Percentiles rank a stretch among this genome's conserved stretches.
Conservation (phyloP, 1,140 invertebrate species). For the Copidosoma floridanum region DNA sequence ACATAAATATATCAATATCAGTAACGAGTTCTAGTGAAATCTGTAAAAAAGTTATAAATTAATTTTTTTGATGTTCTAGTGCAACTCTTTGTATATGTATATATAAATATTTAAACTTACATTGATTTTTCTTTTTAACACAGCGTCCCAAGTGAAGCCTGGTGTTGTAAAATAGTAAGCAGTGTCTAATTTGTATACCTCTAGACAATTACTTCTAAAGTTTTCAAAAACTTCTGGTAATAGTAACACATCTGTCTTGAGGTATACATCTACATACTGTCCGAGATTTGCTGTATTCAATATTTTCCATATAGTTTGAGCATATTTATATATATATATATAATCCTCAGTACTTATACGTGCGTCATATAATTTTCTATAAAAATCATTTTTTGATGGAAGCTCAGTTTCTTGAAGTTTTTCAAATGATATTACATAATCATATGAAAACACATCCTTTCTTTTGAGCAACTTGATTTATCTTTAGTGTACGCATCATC, state of each 20-base stretch:
- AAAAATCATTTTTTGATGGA: slow-evolving; percentile 46
- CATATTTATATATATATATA: slow-evolving; percentile 49
- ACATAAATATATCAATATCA: slow-evolving; percentile 24
- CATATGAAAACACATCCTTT: slow-evolving; percentile 41
- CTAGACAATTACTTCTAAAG: neutral
- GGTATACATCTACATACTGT: slow-evolving; percentile 51
- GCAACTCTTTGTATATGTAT: too few species aligned
- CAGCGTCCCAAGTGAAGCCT: neutral
- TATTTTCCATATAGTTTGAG: slow-evolving; percentile 43
- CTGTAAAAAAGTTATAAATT: too few species aligned
- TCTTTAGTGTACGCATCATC: slow-evolving; percentile 33
- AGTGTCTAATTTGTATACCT: neutral
- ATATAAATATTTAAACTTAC: too few species aligned
- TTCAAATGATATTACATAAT: slow-evolving; percentile 37
- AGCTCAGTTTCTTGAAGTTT: slow-evolving; percentile 37
- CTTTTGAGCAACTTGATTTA: slow-evolving; percentile 31
- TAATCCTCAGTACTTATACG: slow-evolving; percentile 43
- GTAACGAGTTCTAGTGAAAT: neutral
- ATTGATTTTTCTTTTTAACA: neutral
- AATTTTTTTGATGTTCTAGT: too few species aligned
- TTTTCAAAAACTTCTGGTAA: slow-evolving; percentile 51
- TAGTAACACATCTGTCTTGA: slow-evolving; percentile 49
- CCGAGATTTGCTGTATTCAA: slow-evolving; percentile 45
- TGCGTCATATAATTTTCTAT: slow-evolving; percentile 38
- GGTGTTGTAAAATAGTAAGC: neutral